Evolutionary conservation across 35 echinoderm and acorn worm species (phyloP).

Genomic region (Apostichopus parvimensis): DNA sequence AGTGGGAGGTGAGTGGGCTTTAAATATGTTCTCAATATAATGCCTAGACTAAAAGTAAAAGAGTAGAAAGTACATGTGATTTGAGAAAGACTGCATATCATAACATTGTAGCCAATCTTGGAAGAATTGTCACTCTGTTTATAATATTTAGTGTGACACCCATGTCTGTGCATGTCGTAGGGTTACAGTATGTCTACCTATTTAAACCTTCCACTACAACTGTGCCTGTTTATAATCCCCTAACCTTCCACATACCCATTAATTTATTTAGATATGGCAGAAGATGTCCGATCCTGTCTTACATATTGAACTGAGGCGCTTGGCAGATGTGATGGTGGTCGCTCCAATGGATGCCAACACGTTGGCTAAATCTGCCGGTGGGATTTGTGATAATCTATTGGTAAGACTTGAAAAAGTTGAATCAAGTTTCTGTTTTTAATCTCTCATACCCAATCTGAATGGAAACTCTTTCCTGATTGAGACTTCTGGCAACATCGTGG

Average conservation of each 20-base stretch:
- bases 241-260: background rate
- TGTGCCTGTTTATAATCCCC: too few relatives aligned
- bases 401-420: constrained; percentile 57
- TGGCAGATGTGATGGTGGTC: constrained; percentile 92
- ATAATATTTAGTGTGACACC: too few relatives aligned
- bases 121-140: too few relatives aligned
- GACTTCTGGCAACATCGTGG: too few relatives aligned
- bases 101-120: too few relatives aligned
- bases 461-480: too few relatives aligned
- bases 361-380: constrained; percentile 77
- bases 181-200: too few relatives aligned
- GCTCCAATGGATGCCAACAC: constrained; percentile 98
- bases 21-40: too few relatives aligned
- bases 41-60: background rate
- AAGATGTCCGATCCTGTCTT: constrained; percentile 84
- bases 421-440: too few relatives aligned
- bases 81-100: background rate
- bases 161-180: too few relatives aligned
- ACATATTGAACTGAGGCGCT: constrained; percentile 89
- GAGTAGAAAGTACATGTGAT: background rate
- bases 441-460: too few relatives aligned
- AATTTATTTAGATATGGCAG: constrained; percentile 70
- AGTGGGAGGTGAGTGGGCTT: constrained; percentile 35
- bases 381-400: constrained; percentile 95
- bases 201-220: too few relatives aligned